Base-by-base conservation (phyloP, 2,113 vertebrate genomes). In the Tamias sibiricus region DNA sequence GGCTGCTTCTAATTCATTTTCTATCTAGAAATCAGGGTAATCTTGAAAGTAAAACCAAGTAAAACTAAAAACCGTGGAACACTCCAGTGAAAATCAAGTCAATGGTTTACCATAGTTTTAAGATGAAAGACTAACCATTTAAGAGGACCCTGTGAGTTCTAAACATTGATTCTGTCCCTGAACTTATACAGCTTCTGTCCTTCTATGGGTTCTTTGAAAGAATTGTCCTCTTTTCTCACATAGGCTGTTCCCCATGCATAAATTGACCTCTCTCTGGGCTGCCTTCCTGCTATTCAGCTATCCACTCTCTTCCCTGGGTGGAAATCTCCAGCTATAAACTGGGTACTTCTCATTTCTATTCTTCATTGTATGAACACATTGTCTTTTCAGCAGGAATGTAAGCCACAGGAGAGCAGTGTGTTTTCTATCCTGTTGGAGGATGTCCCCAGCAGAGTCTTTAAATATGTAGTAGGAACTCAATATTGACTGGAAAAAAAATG, bases 41-140 rank as follows among this genome's bases (percentile, higher is more conserved):
- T 66, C 24, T 76, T 85, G 71, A 88, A 82, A 88, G 13, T 72
- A 77, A 95, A 97, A 35, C 35, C 19, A 81, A 16, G 4, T 42
- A 37, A 32, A 44, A 28, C 20, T 30, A 44, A 40, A 6, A 40
- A 42, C 52, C 22, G 11, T 47, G 57, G 74, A 47, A 91, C 5
- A 35, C 32, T 84, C 26, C 35, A 49, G 37, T 66, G 30, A 82
- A 57, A 86, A 49, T 77, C 62, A 59, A 49, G 2, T 54, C 89
- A 64, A 16, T 79, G 37, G 16, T 14, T 69, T 91, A 69, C 57
- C 47, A 12, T 79, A 57, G n/a, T 24, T 79, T 30, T 68, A 2
- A 47, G 30, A 40, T 32, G 71, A 35, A 72, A 91, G 32, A 30
- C 26, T 26, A 90, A n/a, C 8, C 8, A 32, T 13, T 8, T 49